A percentile compares a stretch with the other conserved stretches of the same genome.
phyloP scores from a whole-genome alignment of 2,888 invertebrate species.

The Tribolium freemani region DNA sequence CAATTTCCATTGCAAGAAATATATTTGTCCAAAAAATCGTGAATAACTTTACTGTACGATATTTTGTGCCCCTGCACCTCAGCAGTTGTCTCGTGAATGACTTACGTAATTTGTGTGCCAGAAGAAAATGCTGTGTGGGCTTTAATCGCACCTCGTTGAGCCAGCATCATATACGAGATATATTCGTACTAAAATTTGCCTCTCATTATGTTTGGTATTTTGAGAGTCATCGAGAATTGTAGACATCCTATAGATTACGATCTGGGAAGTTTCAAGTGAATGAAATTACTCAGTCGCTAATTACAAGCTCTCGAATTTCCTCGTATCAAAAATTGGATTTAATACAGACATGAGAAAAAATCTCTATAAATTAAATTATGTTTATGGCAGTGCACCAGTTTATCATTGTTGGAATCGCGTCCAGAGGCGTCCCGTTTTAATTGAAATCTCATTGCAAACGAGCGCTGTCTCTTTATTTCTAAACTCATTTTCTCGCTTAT shows the following conservation, averaged over 20 bases:
- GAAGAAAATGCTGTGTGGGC: background rate
- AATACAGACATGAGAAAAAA: conserved; percentile 8
- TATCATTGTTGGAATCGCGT: conserved; percentile 16
- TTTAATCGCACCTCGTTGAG: background rate
- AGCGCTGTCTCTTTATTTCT: conserved; percentile 59
- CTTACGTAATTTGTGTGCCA: background rate
- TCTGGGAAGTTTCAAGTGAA: background rate
- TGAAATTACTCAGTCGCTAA: background rate
- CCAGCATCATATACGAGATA: background rate
- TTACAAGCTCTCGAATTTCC: background rate
- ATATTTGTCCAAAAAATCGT: too few species aligned
- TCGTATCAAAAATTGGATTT: background rate
- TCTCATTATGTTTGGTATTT: background rate
- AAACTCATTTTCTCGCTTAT: conserved; percentile 63
- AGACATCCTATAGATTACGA: background rate
- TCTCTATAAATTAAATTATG: conserved; percentile 13
- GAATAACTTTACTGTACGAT: background rate
- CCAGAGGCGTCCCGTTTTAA: conserved; percentile 39
- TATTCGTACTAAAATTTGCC: background rate
- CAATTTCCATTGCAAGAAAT: too few species aligned
- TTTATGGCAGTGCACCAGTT: background rate
- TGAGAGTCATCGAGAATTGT: background rate
- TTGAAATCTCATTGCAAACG: conserved; percentile 57
- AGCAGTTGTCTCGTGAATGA: background rate
- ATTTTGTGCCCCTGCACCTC: background rate